Conservation (phyloP, 2,113 vertebrate genomes). For the Psammodynastes pulverulentus region DNA sequence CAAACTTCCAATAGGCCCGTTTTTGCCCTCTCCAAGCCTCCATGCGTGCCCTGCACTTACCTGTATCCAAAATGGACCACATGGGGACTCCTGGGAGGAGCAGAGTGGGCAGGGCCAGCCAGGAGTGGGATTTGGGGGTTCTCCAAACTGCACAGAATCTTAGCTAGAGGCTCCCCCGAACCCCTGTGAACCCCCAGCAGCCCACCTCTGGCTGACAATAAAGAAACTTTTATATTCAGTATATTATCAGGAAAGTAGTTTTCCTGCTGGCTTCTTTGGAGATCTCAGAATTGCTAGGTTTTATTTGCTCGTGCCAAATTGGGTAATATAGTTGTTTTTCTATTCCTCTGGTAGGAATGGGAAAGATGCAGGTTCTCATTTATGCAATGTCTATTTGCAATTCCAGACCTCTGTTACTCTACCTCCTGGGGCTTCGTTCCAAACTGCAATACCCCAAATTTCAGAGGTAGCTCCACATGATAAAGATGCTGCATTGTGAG, state of each 20-base stretch:
- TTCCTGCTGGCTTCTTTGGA: not conserved
- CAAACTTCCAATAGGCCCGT: too few species aligned
- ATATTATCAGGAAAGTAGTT: not conserved
- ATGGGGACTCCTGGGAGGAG: too few species aligned
- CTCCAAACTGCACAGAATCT: too few species aligned
- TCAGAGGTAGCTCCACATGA: not conserved
- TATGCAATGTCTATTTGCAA: not conserved
- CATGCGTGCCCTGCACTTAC: too few species aligned
- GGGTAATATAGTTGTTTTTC: not conserved
- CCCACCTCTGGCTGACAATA: not conserved
- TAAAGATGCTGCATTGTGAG: not conserved
- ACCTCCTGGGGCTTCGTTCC: not conserved
- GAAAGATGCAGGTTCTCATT: not conserved
- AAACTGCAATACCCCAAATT: not conserved
- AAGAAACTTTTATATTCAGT: not conserved
- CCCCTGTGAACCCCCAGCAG: too few species aligned
- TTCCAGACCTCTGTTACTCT: not conserved
- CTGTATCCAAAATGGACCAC: too few species aligned
- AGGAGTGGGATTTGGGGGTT: too few species aligned
- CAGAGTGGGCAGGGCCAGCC: too few species aligned
- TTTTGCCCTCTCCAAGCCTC: too few species aligned
- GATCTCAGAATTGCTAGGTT: not conserved
- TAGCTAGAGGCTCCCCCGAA: too few species aligned
- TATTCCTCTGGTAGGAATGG: not conserved
- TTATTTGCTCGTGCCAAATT: not conserved